Evolutionary conservation across 2,113 vertebrate genomes (phyloP).

Genomic region (Morone chrysops): DNA sequence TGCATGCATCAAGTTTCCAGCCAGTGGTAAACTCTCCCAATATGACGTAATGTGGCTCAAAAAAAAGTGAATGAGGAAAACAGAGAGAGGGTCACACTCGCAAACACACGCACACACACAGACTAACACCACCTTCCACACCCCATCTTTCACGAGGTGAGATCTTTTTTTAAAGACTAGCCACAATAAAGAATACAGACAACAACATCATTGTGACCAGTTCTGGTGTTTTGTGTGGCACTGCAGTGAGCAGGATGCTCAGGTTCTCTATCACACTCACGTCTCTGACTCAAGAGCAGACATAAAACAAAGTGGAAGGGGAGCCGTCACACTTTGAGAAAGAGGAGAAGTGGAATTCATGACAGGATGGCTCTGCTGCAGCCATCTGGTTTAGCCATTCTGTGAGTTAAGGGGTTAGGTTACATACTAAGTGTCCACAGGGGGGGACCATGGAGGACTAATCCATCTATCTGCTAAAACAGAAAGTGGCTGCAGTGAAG

Average conservation of each 20-base stretch:
- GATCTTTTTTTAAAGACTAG: constrained; percentile 53
- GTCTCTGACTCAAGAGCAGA: constrained; percentile 43
- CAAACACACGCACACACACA: constrained; percentile 9
- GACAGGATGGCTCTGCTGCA: constrained; percentile 45
- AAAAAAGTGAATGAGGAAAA: constrained; percentile 47
- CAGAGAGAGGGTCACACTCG: constrained; percentile 30
- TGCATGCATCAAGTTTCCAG: constrained; percentile 31
- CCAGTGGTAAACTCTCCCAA: constrained; percentile 19
- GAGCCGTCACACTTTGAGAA: constrained; percentile 41
- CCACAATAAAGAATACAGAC: constrained; percentile 38
- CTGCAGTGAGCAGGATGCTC: constrained; percentile 29
- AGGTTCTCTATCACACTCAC: constrained; percentile 19
- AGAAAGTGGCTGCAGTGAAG: constrained; percentile 28
- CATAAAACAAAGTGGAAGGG: constrained; percentile 59
- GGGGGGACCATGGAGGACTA: constrained; percentile 51
- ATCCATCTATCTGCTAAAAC: constrained; percentile 41
- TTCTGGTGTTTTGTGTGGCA: constrained; percentile 32
- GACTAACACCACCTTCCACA: constrained; percentile 31
- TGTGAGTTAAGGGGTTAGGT: constrained; percentile 56
- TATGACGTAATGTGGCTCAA: constrained; percentile 43
- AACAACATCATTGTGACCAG: constrained; percentile 30
- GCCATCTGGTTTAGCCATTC: constrained; percentile 73
- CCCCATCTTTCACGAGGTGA: constrained; percentile 58
- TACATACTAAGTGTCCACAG: constrained; percentile 53
- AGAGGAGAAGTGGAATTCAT: constrained; percentile 53